Base-by-base conservation (phyloP, 2,888 invertebrate genomes). In the Vandiemenella viatica region DNA sequence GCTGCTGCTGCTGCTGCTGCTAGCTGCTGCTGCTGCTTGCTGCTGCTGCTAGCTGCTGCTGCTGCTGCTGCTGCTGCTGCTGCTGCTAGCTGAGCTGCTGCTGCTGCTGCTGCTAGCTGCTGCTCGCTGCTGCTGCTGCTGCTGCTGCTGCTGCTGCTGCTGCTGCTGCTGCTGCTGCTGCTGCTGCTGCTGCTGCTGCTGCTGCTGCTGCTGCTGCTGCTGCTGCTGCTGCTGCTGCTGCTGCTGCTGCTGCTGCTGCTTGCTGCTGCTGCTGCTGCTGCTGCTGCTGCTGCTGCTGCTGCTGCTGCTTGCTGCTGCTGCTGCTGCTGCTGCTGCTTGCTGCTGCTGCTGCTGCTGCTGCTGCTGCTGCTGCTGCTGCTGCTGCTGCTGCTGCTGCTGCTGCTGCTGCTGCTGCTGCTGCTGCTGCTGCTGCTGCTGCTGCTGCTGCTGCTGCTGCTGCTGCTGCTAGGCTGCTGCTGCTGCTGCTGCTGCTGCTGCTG, bases 81-180 rank as follows among this genome's bases (percentile, higher is more conserved):
- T 43, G 43, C 43, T 43, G 43, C 19, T 43, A 19, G 17, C 18
- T 10, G 7, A 17, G 43, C 43, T 43, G 43, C 19, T 43, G 43
- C 43, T 43, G 43, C 19, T 43, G 43, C 43, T 43, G 43, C 19
- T 43, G 43, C 43, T 43, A n/a, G 43, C 19, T 43, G 43, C 43
- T 43, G 43, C 19, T 43, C n/a, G 41, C 41, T 40, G 41, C 41
- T 40, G 41, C 41, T 40, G 41, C 41, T 40, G 41, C 41, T 15
- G 17, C n/a, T n/a, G n/a, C n/a, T n/a, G 16, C 19, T 43, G 43
- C 43, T 43, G 43, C 19, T 43, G 43, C 43, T 43, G 43, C 19
- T 43, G 43, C 43, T 43, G 16, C 19, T 8, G 16, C 19, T 8
- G 43, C 43, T 43, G 43, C 19, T 43, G 43, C 43, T 43, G 43